Evolutionary conservation across 2,797 vertebrate species (phyloP).

Genomic region (Syngnathus rostellatus): DNA sequence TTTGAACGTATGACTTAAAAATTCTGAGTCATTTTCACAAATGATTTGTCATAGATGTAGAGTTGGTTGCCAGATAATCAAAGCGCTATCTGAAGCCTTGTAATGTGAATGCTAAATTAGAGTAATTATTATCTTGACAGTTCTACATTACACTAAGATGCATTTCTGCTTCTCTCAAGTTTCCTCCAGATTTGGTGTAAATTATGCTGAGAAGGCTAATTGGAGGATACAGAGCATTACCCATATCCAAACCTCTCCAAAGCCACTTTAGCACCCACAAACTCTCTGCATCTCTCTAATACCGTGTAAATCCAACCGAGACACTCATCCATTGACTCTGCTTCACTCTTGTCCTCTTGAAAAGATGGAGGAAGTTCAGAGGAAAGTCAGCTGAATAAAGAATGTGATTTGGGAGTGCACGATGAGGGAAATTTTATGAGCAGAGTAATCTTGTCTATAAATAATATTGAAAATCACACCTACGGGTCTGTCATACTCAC

Average conservation of each 20-base stretch:
- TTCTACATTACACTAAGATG: not conserved
- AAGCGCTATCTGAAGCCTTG: not conserved
- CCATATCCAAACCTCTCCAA: not conserved
- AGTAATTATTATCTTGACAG: not conserved
- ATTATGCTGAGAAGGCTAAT: slow-evolving; percentile 1
- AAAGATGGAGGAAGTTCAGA: slow-evolving; percentile 27
- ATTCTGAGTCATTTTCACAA: not conserved
- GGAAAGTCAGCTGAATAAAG: slow-evolving; percentile 33
- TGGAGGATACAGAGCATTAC: not conserved
- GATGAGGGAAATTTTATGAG: slow-evolving; percentile 32
- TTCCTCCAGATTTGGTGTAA: not conserved
- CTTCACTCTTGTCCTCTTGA: slow-evolving; percentile 6
- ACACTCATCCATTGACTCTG: not conserved
- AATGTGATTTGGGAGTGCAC: slow-evolving; percentile 34
- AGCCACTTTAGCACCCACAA: slow-evolving; percentile 1
- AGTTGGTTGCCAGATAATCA: not conserved
- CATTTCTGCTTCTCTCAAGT: not conserved
- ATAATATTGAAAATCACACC: slow-evolving; percentile 27
- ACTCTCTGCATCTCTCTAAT: slow-evolving; percentile 13
- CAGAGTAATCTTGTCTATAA: slow-evolving; percentile 24
- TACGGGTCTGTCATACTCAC: slow-evolving; percentile 5
- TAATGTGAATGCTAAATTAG: not conserved
- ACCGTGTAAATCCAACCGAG: slow-evolving; percentile 5
- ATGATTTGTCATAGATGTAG: not conserved
- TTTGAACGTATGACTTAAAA: too few relatives aligned